Conservation (phyloP, 2,797 vertebrate genomes). For the Corythornis leucogaster region DNA sequence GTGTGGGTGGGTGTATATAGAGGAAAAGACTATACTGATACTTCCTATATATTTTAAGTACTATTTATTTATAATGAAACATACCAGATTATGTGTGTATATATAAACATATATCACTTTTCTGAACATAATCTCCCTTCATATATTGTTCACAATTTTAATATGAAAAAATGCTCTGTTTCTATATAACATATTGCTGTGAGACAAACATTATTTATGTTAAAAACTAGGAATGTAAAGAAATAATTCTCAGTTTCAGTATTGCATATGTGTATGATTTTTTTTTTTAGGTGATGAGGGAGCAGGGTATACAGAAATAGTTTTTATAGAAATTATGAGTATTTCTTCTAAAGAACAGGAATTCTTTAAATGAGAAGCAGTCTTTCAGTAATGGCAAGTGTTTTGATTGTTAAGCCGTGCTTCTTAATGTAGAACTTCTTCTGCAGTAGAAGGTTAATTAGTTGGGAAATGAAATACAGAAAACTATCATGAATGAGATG, state of each 20-base stretch:
- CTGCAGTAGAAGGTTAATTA: constrained; percentile 70
- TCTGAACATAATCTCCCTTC: background rate
- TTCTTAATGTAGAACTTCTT: constrained; percentile 42
- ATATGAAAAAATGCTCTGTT: background rate
- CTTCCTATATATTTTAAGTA: background rate
- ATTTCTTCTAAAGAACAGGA: background rate
- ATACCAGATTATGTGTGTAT: background rate
- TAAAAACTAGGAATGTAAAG: background rate
- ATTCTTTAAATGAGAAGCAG: constrained; percentile 11
- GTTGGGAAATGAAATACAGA: constrained; percentile 56
- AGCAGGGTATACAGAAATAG: background rate
- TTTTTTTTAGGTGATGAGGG: background rate
- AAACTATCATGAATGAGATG: constrained; percentile 36
- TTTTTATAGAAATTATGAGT: background rate
- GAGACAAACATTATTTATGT: background rate
- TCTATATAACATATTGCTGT: background rate
- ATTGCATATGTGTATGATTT: rapidly evolving
- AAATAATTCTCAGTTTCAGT: background rate
- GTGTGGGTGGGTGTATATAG: background rate
- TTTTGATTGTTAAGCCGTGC: constrained; percentile 37
- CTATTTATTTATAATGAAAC: background rate
- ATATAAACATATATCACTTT: background rate
- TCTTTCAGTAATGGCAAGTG: constrained; percentile 25
- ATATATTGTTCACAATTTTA: background rate
- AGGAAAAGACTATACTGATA: background rate